Evolutionary conservation across 1,140 invertebrate genomes (phyloP).

Genomic region (Maconellicoccus hirsutus): DNA sequence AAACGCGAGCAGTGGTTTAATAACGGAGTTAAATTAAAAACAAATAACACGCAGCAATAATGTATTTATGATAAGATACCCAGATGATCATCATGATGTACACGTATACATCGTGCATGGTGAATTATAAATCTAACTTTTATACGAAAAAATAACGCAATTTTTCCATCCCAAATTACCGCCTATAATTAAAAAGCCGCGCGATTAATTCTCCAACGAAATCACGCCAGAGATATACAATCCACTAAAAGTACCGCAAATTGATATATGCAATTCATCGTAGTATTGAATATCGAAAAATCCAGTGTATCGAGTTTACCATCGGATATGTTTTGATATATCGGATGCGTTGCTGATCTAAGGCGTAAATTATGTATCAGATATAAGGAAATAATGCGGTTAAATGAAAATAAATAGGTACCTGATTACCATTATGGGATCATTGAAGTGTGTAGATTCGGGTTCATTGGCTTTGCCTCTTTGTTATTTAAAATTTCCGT

Average conservation of each 20-base stretch:
- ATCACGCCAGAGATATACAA: too few relatives aligned
- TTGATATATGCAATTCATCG: background rate
- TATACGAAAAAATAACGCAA: too few relatives aligned
- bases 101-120: background rate
- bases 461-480: background rate
- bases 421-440: constrained; percentile 7
- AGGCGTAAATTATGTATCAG: constrained; percentile 4
- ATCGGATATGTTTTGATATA: background rate
- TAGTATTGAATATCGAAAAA: background rate
- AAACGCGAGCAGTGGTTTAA: background rate
- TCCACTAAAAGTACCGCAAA: background rate
- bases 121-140: background rate
- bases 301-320: background rate
- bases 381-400: constrained; percentile 5
- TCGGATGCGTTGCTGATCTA: background rate
- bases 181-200: too few relatives aligned
- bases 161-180: too few relatives aligned
- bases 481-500: background rate
- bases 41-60: background rate
- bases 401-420: constrained; percentile 5
- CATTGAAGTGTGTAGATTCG: background rate
- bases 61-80: background rate
- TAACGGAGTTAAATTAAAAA: background rate
- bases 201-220: too few relatives aligned
- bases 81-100: background rate